Evolutionary conservation across 2,888 invertebrate species (phyloP), one percentile per base, ranked within the genome.

Genomic region (Cenopis cana): DNA sequence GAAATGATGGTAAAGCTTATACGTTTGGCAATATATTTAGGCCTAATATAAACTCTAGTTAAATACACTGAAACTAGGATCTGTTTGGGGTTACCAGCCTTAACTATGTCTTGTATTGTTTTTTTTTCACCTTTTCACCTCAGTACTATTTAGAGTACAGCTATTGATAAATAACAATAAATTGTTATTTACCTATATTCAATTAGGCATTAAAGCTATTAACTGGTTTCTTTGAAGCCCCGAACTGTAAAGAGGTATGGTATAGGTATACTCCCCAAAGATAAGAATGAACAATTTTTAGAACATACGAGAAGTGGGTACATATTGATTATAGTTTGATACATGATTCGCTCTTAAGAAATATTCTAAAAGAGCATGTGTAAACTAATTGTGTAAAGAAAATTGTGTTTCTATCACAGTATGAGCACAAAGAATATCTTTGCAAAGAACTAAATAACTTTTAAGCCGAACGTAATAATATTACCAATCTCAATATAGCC

Each of bases 401-500:
- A 18, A 52, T n/a, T 64, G 1, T 64, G 9, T 10, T 54, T 17
- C 41, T 41, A 24, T 61, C 17, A 20, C 17, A 52, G 12, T 33
- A 33, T 54, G 11, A 54, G 56, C 24, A 36, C 17, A 49, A 57
- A 29, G 29, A 57, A 64, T 18, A 41, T 59, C 54, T 54, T 17
- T 54, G 46, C 49, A 55, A 66, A 49, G 46, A 49, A 41, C 41
- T 17, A 46, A 65, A 69, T 61, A 61, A 52, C 55, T n/a, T 24
- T 60, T 54, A 20, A 41, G 20, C 46, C 17, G 33, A 60, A n/a
- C 59, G 46, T 49, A 49, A 55, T 70, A 70, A 55, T 70, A 70
- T 70, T 70, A 61, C 66, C 67, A 67, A 71, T 71, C 66, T 61
- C 67, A 56, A 70, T 54, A 61, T 67, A 71, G 71, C 71, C 71